Evolutionary conservation across 2,888 invertebrate genomes (phyloP).

Genomic region (Hirtodrosophila cameraria): DNA sequence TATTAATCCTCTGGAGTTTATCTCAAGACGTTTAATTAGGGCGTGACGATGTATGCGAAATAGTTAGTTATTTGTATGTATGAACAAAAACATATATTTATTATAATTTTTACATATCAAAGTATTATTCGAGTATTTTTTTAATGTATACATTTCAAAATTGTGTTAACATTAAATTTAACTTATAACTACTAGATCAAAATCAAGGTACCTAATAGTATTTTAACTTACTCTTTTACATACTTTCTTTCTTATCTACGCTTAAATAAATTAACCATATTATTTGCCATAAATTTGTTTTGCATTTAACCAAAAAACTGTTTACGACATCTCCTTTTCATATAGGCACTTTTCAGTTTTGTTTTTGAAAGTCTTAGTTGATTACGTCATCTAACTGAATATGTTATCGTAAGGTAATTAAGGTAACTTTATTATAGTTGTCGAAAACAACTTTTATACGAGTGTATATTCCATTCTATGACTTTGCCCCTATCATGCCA

Average conservation of each 20-base stretch:
- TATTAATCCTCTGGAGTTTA: too few species aligned
- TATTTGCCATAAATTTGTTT: conserved; percentile 1
- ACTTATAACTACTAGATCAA: too few species aligned
- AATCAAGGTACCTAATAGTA: too few species aligned
- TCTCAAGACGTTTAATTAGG: too few species aligned
- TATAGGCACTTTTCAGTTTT: conserved; percentile 4
- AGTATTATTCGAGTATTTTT: too few species aligned
- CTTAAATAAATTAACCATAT: background rate
- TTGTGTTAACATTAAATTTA: too few species aligned
- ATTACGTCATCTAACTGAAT: conserved; percentile 41
- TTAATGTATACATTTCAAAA: too few species aligned
- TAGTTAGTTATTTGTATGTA: too few species aligned
- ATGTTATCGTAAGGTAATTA: conserved; percentile 55
- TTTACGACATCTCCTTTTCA: conserved; percentile 11
- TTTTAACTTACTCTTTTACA: too few species aligned
- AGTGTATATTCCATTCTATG: background rate
- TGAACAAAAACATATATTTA: too few species aligned
- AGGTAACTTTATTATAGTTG: conserved; percentile 48
- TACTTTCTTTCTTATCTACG: background rate
- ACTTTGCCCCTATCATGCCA: conserved; percentile 2
- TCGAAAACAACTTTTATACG: conserved; percentile 9
- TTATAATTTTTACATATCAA: too few species aligned
- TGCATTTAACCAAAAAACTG: background rate
- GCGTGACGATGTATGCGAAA: too few species aligned
- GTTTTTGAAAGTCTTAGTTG: conserved; percentile 10